A percentile compares a stretch with the other conserved stretches of the same genome.
Conservation (phyloP, 2,888 invertebrate species). For the Orchesellides sinensis region DNA sequence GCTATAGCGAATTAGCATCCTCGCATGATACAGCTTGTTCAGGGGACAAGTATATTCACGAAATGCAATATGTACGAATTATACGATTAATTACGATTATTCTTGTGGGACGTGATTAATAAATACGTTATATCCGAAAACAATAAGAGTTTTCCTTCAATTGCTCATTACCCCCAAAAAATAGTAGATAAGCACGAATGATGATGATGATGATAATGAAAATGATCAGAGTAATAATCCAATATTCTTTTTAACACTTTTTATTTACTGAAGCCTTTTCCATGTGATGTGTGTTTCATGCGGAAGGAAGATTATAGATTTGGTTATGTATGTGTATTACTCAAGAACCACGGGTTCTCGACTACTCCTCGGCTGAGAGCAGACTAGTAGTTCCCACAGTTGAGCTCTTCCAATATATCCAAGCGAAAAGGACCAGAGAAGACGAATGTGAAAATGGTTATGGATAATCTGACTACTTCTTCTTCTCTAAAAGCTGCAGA, state of each 20-base stretch:
- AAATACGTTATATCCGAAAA: too few relatives aligned
- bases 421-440: neutral
- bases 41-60: too few relatives aligned
- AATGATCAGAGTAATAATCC: neutral
- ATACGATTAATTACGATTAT: too few relatives aligned
- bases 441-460: neutral
- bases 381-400: slow-evolving; percentile 24
- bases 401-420: slow-evolving; percentile 5
- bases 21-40: neutral
- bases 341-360: slow-evolving; percentile 26
- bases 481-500: neutral
- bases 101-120: too few relatives aligned
- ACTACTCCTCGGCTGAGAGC: slow-evolving; percentile 50
- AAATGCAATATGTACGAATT: too few relatives aligned
- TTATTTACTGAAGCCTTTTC: neutral
- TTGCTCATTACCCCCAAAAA: too few relatives aligned
- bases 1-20: neutral
- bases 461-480: neutral
- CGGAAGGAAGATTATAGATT: slow-evolving; percentile 4
- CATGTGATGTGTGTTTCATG: neutral
- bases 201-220: too few relatives aligned
- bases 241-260: neutral
- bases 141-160: too few relatives aligned
- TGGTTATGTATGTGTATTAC: neutral
- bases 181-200: too few relatives aligned